phyloP scores from a whole-genome alignment of 2,888 invertebrate species.

The Dioctria rufipes region DNA sequence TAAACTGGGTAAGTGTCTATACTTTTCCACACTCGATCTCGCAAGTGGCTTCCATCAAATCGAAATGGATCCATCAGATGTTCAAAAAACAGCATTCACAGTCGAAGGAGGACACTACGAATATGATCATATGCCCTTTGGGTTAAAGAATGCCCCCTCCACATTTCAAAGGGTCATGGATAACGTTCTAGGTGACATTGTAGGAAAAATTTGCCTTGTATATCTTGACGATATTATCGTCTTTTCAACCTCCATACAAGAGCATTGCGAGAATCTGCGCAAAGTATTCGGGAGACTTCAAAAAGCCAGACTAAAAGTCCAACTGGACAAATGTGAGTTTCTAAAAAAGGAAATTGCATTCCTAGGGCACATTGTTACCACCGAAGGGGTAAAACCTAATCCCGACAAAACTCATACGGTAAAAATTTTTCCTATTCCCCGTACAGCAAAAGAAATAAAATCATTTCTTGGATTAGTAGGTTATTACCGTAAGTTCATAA shows the following conservation, averaged over 20 bases:
- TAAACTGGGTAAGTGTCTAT: constrained; percentile 65
- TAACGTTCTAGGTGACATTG: no score
- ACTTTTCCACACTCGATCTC: constrained; percentile 64
- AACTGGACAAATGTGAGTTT: constrained; percentile 63
- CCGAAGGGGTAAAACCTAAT: constrained; percentile 65
- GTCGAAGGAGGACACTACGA: constrained; percentile 53
- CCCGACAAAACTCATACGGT: constrained; percentile 64
- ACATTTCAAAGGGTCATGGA: constrained; percentile 43
- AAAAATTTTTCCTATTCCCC: constrained; percentile 61
- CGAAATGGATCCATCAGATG: constrained; percentile 56
- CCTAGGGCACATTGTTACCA: constrained; percentile 65
- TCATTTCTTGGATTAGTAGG: constrained; percentile 58
- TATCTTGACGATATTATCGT: constrained; percentile 64
- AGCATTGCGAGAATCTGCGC: constrained; percentile 61
- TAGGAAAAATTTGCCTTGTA: constrained; percentile 59
- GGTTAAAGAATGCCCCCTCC: constrained; percentile 36
- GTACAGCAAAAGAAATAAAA: constrained; percentile 63
- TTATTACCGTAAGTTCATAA: no score
- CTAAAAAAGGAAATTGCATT: constrained; percentile 62
- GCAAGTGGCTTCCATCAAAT: constrained; percentile 64
- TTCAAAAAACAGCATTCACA: constrained; percentile 56
- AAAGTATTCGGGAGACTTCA: constrained; percentile 55
- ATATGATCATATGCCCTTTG: constrained; percentile 39
- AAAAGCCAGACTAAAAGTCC: constrained; percentile 60
- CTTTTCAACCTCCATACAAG: constrained; percentile 58